Evolutionary conservation across 2,888 invertebrate species (phyloP).

Genomic region (Synanthedon formicaeformis): DNA sequence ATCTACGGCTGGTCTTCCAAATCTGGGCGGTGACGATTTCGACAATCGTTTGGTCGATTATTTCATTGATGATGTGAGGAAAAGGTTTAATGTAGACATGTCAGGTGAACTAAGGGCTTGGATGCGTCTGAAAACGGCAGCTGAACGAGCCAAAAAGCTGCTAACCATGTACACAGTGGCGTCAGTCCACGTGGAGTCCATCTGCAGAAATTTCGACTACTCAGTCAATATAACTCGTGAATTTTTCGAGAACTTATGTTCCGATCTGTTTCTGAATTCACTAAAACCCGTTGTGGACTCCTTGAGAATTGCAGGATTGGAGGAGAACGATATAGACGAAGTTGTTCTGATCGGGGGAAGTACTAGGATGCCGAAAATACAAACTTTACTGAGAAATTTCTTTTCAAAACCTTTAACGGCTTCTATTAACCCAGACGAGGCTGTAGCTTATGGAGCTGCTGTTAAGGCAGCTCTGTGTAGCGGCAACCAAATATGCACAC

Average conservation of each 20-base stretch:
- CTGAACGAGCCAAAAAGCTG: conserved; percentile 36
- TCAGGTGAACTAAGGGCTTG: conserved; percentile 20
- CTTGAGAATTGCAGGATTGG: conserved; percentile 29
- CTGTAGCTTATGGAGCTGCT: conserved; percentile 47
- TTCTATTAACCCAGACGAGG: conserved; percentile 47
- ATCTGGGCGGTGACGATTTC: conserved; percentile 50
- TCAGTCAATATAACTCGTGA: conserved; percentile 26
- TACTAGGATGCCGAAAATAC: conserved; percentile 46
- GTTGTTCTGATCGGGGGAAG: conserved; percentile 45
- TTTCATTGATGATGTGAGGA: conserved; percentile 42
- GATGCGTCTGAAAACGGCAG: conserved; percentile 32
- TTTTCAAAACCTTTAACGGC: conserved; percentile 29
- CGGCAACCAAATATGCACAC: conserved; percentile 25
- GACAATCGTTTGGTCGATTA: conserved; percentile 43
- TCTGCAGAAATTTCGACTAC: conserved; percentile 38
- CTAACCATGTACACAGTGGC: conserved; percentile 34
- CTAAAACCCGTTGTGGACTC: conserved; percentile 28
- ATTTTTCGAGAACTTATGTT: conserved; percentile 45
- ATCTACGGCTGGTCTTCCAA: conserved; percentile 34
- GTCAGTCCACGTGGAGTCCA: conserved; percentile 26
- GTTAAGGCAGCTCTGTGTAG: conserved; percentile 43
- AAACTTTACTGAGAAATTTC: conserved; percentile 26
- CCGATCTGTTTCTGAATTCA: conserved; percentile 43
- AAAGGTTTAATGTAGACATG: conserved; percentile 28
- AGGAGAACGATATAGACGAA: conserved; percentile 29